phyloP scores from a whole-genome alignment of 2,113 vertebrate species.

The Macrotis lagotis region DNA sequence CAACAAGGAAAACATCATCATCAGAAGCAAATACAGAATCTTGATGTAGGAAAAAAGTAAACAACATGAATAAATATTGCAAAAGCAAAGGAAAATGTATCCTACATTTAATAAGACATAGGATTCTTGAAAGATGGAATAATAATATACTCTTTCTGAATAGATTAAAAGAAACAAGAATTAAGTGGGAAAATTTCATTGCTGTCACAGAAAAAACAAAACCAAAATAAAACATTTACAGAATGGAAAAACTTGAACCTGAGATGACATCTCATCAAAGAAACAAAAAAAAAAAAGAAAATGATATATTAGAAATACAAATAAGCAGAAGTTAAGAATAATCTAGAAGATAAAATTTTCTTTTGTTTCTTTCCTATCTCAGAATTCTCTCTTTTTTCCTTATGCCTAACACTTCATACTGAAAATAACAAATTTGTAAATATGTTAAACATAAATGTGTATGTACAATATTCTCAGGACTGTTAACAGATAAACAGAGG shows the following conservation, averaged over 20 bases:
- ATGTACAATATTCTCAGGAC: too few relatives aligned
- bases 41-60: neutral
- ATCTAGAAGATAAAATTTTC: too few relatives aligned
- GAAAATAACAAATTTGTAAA: too few relatives aligned
- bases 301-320: neutral
- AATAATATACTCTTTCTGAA: neutral
- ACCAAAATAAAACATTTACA: too few relatives aligned
- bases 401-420: too few relatives aligned
- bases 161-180: neutral
- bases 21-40: neutral
- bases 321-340: neutral
- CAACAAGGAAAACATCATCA: neutral
- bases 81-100: neutral
- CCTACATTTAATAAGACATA: neutral
- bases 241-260: neutral
- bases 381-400: too few relatives aligned
- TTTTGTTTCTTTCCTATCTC: too few relatives aligned
- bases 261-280: neutral
- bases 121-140: neutral
- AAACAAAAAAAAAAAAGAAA: neutral
- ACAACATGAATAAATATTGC: neutral
- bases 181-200: neutral
- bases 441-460: too few relatives aligned
- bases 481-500: too few relatives aligned
- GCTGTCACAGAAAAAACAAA: neutral